Evolutionary conservation across 1,140 invertebrate species (phyloP).

Genomic region (Drosophila erecta): DNA sequence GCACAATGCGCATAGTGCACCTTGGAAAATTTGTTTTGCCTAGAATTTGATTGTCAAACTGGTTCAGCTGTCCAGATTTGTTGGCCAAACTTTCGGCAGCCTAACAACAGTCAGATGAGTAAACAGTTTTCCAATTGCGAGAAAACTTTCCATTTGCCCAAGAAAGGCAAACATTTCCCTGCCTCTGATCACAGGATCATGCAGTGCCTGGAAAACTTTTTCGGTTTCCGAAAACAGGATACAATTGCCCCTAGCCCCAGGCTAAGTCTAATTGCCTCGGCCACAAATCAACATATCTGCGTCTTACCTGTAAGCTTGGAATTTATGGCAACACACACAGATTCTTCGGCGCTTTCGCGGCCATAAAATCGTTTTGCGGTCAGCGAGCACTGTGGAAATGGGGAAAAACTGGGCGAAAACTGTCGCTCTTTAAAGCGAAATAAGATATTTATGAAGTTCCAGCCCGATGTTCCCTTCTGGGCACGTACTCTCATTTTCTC

Average conservation of each 20-base stretch:
- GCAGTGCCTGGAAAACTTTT: slow-evolving; percentile 11
- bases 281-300: slow-evolving; percentile 32
- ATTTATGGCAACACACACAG: slow-evolving; percentile 23
- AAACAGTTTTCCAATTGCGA: slow-evolving; percentile 46
- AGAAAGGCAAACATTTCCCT: slow-evolving; percentile 42
- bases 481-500: slow-evolving; percentile 22
- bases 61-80: slow-evolving; percentile 42
- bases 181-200: slow-evolving; percentile 35
- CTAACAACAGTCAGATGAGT: slow-evolving; percentile 20
- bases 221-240: slow-evolving; percentile 47
- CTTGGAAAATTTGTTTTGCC: slow-evolving; percentile 27
- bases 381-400: slow-evolving; percentile 38
- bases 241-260: slow-evolving; percentile 26
- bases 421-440: slow-evolving; percentile 49
- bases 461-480: slow-evolving; percentile 25
- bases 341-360: slow-evolving; percentile 1
- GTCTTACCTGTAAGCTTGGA: slow-evolving; percentile 14
- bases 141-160: slow-evolving; percentile 46
- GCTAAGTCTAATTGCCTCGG: slow-evolving; percentile 46
- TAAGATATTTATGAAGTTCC: slow-evolving; percentile 49
- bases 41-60: slow-evolving; percentile 52
- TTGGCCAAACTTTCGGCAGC: slow-evolving; percentile 36
- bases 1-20: slow-evolving; percentile 20
- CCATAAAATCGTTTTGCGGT: slow-evolving; percentile 53
- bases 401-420: not conserved